These are phyloP conservation scores for Motacilla alba DNA, from an alignment of 2,113 vertebrate species.

Conservation along the genomic window DNA sequence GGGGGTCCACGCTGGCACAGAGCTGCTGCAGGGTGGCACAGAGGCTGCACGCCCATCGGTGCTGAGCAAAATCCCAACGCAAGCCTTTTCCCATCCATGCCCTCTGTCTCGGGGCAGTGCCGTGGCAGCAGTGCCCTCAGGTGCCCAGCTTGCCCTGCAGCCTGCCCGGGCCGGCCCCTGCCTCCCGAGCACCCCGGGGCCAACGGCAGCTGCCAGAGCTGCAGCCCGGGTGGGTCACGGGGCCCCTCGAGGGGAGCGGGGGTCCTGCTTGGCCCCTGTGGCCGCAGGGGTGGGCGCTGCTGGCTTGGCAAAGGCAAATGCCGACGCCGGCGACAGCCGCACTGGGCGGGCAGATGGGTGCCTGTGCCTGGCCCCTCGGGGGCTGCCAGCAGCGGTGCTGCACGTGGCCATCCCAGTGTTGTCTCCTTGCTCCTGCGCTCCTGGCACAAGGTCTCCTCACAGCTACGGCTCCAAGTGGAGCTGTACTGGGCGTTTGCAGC, in stretches of 20 bases:
- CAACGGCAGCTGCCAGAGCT: neutral
- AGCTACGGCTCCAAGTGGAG: neutral
- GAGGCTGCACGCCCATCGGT: neutral
- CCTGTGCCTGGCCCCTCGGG: neutral
- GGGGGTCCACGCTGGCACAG: neutral
- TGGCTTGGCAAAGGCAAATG: neutral
- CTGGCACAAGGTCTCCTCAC: fast-evolving
- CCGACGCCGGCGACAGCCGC: fast-evolving
- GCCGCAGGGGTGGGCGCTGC: neutral
- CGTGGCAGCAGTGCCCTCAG: neutral
- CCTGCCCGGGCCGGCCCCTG: neutral
- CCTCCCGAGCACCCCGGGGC: neutral
- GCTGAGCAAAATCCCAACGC: neutral
- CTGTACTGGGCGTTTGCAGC: fast-evolving
- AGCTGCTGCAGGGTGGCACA: neutral
- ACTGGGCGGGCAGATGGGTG: neutral
- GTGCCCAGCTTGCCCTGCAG: fast-evolving
- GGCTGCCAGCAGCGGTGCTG: neutral
- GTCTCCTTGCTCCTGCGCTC: neutral
- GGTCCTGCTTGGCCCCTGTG: neutral
- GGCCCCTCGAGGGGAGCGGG: fast-evolving
- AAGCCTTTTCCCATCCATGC: neutral
- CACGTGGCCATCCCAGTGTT: no score
- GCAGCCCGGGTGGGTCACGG: neutral
- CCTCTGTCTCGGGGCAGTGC: neutral